Evolutionary conservation across 2,113 vertebrate species (phyloP), one percentile per base, ranked within the genome.

Genomic region (Sylvietta virens): DNA sequence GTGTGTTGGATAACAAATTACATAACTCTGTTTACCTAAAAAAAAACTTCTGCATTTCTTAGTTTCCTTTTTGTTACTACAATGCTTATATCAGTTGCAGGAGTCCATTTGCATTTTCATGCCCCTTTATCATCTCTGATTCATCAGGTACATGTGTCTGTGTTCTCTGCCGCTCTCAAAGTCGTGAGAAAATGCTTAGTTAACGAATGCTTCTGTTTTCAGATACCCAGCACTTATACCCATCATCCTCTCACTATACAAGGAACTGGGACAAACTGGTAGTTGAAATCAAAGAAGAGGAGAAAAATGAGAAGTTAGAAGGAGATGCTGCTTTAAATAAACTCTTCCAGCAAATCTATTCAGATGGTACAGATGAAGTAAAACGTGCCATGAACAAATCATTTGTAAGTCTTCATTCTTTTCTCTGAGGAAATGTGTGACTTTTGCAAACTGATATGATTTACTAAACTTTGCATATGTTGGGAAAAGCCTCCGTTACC

Each of bases 331-430:
- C 99, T 86, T 98, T 99, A 97, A 99, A 99, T 97, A 98, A 99
- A 95, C 98, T 99, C 62, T 99, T 99, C 97, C 98, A 98, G 92
- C 98, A 98, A 33, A 98, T 98, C 69, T 98, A 98, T 96, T 97
- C 98, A 5, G 99, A 99, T 88, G 99, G 99, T 79, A 98, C 98
- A 19, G 99, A 99, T 96, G 99, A 99, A 97, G 99, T 99, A 96
- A 99, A 98, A 95, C 98, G 99, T 74, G 99, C 99, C 97, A 99
- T 99, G 99, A 99, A 99, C 98, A 99, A 99, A 97, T 99, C 99
- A 3, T 99, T 99, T 84, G 99, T 99, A 98, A 99, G 99, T 96
- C 54, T 74, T 86, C 47, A 18, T 53, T 81, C 51, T 71, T 73
- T 57, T 35, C 33, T 81, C 10, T 88, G 22, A 83, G 79, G 39